Evolutionary conservation across 2,888 invertebrate genomes (phyloP), one percentile per base, ranked within the genome.

Genomic region (Cheilosia urbana): DNA sequence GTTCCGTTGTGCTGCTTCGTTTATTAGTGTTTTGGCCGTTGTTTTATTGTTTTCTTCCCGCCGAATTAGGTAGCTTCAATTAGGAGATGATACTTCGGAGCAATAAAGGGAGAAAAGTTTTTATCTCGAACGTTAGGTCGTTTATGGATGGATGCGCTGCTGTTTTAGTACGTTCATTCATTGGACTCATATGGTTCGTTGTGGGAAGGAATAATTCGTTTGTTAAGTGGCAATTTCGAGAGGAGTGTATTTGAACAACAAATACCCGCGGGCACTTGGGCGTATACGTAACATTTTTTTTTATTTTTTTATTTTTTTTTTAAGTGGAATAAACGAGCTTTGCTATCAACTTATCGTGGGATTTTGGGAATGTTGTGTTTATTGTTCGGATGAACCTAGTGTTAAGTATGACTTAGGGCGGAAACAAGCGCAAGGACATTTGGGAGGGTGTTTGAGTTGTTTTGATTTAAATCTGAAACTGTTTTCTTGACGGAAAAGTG

Each of bases 21-120:
- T 79, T 79, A 79, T 79, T 79, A 63, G 73, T 40, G 51, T 73
- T 73, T 83, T 63, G 13, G 66, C 27, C 78, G 72, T 78, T 78
- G 79, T 73, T 84, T 78, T 84, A 79, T 83, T 73, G 79, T 75
- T 75, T 69, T 51, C 57, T 40, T 69, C 45, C 69, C 62, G 45
- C 73, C 49, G 55, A 78, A 71, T 72, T 51, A 72, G 66, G 78
- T 60, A 40, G 49, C 73, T 69, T 30, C 69, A 73, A 79, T 79
- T 75, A 73, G 68, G 27, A 15, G 58, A 58, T 49, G 42, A 60
- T 68, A 7, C 9, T 63, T 42, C 13, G 2, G 19, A 60, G 60
- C 11, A 17, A 24, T 19, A 21, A 47, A 47, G 6, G 27, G 7
- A 27, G 47, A 66, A 66, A 83, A 73, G 55, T 73, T 84, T 79